phyloP scores from a whole-genome alignment of 1,140 invertebrate genomes.

The Notospermus geniculatus region DNA sequence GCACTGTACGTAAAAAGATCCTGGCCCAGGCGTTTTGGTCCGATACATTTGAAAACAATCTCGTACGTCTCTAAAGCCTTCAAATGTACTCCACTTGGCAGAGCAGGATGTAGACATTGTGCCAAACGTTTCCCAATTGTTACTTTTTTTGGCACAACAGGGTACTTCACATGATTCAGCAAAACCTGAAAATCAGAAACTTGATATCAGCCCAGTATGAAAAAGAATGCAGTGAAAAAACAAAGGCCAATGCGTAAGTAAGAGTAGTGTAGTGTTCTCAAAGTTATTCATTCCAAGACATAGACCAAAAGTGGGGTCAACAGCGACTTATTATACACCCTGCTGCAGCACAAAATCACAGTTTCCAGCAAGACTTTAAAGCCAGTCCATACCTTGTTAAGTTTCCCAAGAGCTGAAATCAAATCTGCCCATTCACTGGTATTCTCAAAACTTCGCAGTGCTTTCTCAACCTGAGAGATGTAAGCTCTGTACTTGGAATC shows the following conservation, averaged over 20 bases:
- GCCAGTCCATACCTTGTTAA: conserved; percentile 81
- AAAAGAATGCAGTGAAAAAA: too few relatives aligned
- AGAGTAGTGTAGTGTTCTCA: too few relatives aligned
- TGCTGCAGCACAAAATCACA: too few relatives aligned
- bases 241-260: too few relatives aligned
- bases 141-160: conserved; percentile 84
- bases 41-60: conserved; percentile 89
- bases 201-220: too few relatives aligned
- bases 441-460: conserved; percentile 87
- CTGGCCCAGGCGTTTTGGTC: conserved; percentile 75
- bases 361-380: too few relatives aligned
- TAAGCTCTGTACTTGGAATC: conserved; percentile 53
- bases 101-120: conserved; percentile 91
- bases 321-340: too few relatives aligned
- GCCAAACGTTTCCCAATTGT: conserved; percentile 90
- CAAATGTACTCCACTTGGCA: conserved; percentile 85
- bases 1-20: conserved; percentile 80
- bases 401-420: conserved; percentile 85
- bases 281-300: too few relatives aligned
- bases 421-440: conserved; percentile 95
- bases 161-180: conserved; percentile 71
- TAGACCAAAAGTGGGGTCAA: too few relatives aligned
- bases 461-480: conserved; percentile 72
- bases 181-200: conserved; percentile 70
- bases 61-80: conserved; percentile 93